A percentile compares a stretch with the other conserved stretches of the same genome.
These are phyloP conservation scores for Tamandua tetradactyla DNA, from an alignment of 2,797 vertebrate species.

Conservation along the genomic window DNA sequence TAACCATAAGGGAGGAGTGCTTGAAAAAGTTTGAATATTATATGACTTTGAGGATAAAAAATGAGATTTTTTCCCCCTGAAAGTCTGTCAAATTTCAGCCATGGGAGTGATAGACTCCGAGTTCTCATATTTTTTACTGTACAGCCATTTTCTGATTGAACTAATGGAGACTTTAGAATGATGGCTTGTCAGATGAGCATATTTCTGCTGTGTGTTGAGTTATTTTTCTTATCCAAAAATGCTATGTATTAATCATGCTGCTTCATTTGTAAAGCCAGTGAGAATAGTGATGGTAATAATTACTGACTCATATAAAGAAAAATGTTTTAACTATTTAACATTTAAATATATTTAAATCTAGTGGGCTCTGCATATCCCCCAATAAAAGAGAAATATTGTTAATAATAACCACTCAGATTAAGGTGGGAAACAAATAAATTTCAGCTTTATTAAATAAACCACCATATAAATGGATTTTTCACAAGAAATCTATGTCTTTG, in stretches of 20 bases:
- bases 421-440: slow-evolving; percentile 60
- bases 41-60: not conserved
- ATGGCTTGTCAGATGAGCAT: slow-evolving; percentile 51
- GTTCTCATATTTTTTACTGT: not conserved
- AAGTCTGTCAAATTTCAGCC: not conserved
- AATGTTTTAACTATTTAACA: slow-evolving; percentile 76
- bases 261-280: slow-evolving; percentile 64
- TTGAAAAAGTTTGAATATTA: not conserved
- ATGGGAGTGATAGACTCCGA: not conserved
- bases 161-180: slow-evolving; percentile 48
- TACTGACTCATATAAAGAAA: slow-evolving; percentile 63
- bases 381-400: slow-evolving; percentile 64
- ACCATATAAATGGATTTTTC: not conserved
- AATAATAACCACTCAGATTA: slow-evolving; percentile 35
- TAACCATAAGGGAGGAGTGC: not conserved
- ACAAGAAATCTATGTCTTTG: not conserved
- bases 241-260: not conserved
- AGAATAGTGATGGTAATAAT: slow-evolving; percentile 49
- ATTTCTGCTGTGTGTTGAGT: slow-evolving; percentile 7
- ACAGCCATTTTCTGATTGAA: not conserved
- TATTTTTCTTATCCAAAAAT: slow-evolving; percentile 49
- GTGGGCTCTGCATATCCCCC: not conserved
- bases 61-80: not conserved
- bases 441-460: not conserved
- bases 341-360: too few species aligned